Evolutionary conservation across 2,797 vertebrate genomes (phyloP).

Genomic region (Poecilia velifera): DNA sequence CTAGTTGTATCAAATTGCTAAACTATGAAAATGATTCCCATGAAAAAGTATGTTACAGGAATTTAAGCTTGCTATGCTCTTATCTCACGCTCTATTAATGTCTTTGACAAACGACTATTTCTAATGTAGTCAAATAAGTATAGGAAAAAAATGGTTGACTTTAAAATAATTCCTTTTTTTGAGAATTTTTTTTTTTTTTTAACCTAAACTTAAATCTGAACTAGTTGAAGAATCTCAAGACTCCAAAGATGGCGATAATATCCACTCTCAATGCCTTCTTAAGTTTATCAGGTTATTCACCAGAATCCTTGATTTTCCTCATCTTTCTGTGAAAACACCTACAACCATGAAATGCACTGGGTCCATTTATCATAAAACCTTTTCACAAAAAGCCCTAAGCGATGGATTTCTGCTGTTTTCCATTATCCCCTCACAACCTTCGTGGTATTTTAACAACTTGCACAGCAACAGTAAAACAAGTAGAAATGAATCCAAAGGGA

Average conservation of each 20-base stretch:
- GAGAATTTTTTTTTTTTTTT: background rate
- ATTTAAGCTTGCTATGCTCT: background rate
- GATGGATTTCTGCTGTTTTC: background rate
- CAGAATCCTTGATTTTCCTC: background rate
- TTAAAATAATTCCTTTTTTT: background rate
- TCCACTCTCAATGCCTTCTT: background rate
- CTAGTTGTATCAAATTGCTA: background rate
- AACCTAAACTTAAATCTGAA: background rate
- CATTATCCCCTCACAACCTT: constrained; percentile 51
- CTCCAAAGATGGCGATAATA: background rate
- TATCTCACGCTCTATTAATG: background rate
- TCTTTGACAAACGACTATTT: background rate
- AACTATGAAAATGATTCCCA: background rate
- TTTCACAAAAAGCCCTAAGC: background rate
- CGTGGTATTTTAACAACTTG: constrained; percentile 50
- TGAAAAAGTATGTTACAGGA: background rate
- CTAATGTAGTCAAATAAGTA: background rate
- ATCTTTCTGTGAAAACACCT: background rate
- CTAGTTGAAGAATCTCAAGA: background rate
- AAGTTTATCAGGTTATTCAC: background rate
- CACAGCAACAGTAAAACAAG: constrained; percentile 39
- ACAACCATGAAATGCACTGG: background rate
- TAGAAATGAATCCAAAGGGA: constrained; percentile 43
- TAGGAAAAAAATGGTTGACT: background rate
- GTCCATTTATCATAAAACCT: background rate